Evolutionary conservation across 2,797 vertebrate species (phyloP).

Genomic region (Tapera naevia): DNA sequence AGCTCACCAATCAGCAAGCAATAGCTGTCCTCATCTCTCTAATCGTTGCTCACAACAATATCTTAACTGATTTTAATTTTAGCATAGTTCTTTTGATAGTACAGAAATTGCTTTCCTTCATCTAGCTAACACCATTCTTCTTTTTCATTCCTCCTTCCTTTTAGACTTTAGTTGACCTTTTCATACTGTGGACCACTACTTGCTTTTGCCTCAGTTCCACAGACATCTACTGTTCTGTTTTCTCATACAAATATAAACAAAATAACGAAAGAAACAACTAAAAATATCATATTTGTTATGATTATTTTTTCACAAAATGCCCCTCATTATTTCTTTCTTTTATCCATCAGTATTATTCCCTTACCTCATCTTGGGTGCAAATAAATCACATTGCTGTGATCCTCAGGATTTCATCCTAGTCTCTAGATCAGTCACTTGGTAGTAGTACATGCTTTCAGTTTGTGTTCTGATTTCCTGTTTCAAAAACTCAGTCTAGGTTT

Average conservation of each 20-base stretch:
- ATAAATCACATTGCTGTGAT: not conserved
- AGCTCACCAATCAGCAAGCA: constrained; percentile 6
- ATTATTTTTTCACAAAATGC: not conserved
- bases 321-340: not conserved
- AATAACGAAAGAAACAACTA: not conserved
- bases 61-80: constrained; percentile 24
- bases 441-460: not conserved
- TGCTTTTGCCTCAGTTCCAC: not conserved
- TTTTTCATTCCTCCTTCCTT: not conserved
- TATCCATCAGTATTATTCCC: not conserved
- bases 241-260: not conserved
- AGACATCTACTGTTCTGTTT: not conserved
- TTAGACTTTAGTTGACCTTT: not conserved
- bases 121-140: not conserved
- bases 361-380: not conserved
- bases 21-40: not conserved
- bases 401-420: not conserved
- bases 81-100: not conserved
- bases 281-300: not conserved
- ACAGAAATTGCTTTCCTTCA: constrained; percentile 1
- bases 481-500: not conserved
- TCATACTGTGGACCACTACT: not conserved
- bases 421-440: not conserved
- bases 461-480: not conserved
- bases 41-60: not conserved